These are phyloP conservation scores for Conus betulinus DNA, from an alignment of 1,140 invertebrate genomes.

Conservation along the genomic window DNA sequence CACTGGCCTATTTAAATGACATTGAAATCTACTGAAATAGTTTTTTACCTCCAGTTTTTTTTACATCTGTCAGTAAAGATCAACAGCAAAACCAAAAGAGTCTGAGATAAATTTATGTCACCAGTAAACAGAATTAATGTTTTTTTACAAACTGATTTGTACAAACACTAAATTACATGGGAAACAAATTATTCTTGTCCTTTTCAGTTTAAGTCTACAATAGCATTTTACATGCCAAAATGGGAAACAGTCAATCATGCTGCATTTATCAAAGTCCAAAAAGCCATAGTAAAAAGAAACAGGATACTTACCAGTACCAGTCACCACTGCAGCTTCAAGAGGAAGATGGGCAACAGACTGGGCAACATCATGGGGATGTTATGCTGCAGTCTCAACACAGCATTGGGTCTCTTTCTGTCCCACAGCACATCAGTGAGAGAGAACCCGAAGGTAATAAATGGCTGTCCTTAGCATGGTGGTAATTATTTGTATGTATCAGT, in stretches of 20 bases:
- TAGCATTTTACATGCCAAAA: constrained; percentile 41
- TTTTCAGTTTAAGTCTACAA: neutral
- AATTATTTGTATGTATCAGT: no score
- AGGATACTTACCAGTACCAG: constrained; percentile 71
- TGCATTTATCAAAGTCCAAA: constrained; percentile 73
- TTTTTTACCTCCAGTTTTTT: no score
- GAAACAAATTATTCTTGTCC: neutral
- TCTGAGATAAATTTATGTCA: neutral
- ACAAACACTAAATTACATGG: neutral
- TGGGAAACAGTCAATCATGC: constrained; percentile 77
- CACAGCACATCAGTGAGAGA: constrained; percentile 98
- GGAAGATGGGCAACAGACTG: constrained; percentile 21
- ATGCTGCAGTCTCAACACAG: constrained; percentile 77
- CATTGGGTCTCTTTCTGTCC: constrained; percentile 79
- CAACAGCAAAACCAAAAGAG: neutral
- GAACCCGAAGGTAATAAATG: constrained; percentile 84
- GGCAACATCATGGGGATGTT: constrained; percentile 24
- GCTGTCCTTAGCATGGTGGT: no score
- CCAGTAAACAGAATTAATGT: neutral
- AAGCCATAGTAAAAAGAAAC: constrained; percentile 54
- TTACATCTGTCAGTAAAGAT: neutral
- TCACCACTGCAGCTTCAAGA: constrained; percentile 28
- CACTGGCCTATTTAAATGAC: neutral
- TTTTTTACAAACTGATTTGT: neutral
- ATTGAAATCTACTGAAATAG: neutral